Percentiles rank a stretch among this genome's conserved stretches.
Evolutionary conservation across 1,140 invertebrate genomes (phyloP).

Genomic region (Rhynchophorus ferrugineus): DNA sequence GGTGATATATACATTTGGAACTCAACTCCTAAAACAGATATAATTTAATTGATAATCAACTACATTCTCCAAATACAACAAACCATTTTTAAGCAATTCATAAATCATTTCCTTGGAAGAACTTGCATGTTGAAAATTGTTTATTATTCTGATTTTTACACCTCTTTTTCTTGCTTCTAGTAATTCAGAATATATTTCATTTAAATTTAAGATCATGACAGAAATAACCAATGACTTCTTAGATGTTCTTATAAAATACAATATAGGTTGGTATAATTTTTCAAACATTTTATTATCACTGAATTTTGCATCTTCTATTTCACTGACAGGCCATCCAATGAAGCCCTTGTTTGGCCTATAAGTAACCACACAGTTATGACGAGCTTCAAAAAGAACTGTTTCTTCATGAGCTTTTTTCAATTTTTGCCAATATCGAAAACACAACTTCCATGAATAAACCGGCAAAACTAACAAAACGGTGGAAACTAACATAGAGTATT

Average conservation of each 20-base stretch:
- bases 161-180: slow-evolving; percentile 5
- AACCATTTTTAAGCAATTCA: slow-evolving; percentile 4
- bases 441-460: slow-evolving; percentile 1
- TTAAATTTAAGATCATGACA: slow-evolving; percentile 8
- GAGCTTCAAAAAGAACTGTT: background rate
- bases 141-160: slow-evolving; percentile 6
- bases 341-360: slow-evolving; percentile 8
- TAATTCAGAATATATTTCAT: slow-evolving; percentile 4
- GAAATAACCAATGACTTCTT: slow-evolving; percentile 9
- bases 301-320: background rate
- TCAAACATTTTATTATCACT: background rate
- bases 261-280: slow-evolving; percentile 6
- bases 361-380: slow-evolving; percentile 14
- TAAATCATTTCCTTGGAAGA: background rate
- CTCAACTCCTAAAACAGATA: slow-evolving; percentile 2
- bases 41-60: background rate
- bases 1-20: slow-evolving; percentile 6
- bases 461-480: slow-evolving; percentile 1
- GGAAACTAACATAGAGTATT: background rate
- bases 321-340: slow-evolving; percentile 6
- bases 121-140: slow-evolving; percentile 4
- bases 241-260: slow-evolving; percentile 13
- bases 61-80: background rate
- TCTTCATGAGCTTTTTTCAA: slow-evolving; percentile 5
- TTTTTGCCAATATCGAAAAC: slow-evolving; percentile 3